These are phyloP conservation scores for Nothocercus nigrocapillus DNA, from an alignment of 2,113 vertebrate species.

Conservation along the genomic window DNA sequence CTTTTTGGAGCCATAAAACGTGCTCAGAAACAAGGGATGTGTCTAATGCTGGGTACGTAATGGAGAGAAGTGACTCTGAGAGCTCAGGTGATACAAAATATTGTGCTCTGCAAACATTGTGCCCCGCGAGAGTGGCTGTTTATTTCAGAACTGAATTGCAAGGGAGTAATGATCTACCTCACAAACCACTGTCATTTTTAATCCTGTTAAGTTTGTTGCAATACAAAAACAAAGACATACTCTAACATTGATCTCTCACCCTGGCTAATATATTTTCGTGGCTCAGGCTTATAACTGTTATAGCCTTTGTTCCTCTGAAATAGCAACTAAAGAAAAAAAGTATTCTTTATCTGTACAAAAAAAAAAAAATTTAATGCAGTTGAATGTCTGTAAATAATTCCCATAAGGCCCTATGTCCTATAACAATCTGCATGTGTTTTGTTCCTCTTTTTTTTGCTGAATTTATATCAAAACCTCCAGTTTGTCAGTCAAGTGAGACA, in stretches of 20 bases:
- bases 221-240: conserved; percentile 3
- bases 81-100: neutral
- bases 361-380: neutral
- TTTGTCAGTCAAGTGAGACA: neutral
- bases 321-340: neutral
- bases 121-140: neutral
- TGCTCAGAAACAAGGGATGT: neutral
- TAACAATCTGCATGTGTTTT: neutral
- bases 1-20: neutral
- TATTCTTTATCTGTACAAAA: neutral
- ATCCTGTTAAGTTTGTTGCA: neutral
- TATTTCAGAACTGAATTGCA: neutral
- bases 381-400: neutral
- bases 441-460: neutral
- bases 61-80: neutral
- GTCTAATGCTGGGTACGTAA: neutral
- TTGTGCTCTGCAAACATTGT: neutral
- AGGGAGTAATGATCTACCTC: neutral
- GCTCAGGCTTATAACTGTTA: neutral
- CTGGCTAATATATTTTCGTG: neutral
- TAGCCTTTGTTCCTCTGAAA: neutral
- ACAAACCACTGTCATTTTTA: neutral
- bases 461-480: neutral
- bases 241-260: neutral
- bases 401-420: neutral